Evolutionary conservation across 2,113 vertebrate species (phyloP), one percentile per base, ranked within the genome.

Genomic region (Psephotus haematonotus): DNA sequence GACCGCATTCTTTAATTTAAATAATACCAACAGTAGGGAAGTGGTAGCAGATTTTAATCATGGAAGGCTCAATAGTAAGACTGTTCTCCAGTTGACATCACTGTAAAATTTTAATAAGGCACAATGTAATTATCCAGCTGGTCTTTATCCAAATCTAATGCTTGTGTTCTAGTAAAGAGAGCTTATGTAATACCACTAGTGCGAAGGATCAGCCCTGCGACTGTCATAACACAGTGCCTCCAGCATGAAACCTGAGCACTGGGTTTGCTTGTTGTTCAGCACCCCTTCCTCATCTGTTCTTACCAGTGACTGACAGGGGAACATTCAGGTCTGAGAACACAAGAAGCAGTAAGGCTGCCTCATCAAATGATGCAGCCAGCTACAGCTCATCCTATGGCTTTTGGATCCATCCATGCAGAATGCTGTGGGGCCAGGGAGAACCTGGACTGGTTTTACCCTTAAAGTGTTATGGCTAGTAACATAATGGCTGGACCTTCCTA

Each of bases 21-120:
- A 86, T 59, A 77, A 41, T 18, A 84, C 33, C 52, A 90, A 24
- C 9, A 49, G 39, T 2, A 65, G 13, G 31, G n/a, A 68, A 71
- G 24, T 7, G 0, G 0, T 47, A 63, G 12, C 14, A 68, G 10
- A 33, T 90, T 79, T 92, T 88, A 92, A 35, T 87, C 41, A 33
- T 8, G 43, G 77, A 52, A 91, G 24, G 33, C 47, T 92, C 67
- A 82, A 47, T 86, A 93, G 74, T 2, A 14, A 82, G 57, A 17
- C 6, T 62, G 1, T 2, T 3, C 25, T 87, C 35, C 27, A 59
- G 22, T 5, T 87, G 41, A 46, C 43, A 64, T 63, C 2, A 2
- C 43, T 76, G 29, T 80, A 79, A 69, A 86, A 76, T 83, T 86
- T 92, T 90, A 79, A 82, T 90, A 65, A 80, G 46, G 46, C 31